phyloP scores from a whole-genome alignment of 2,797 vertebrate species.

The Acridotheres tristis region DNA sequence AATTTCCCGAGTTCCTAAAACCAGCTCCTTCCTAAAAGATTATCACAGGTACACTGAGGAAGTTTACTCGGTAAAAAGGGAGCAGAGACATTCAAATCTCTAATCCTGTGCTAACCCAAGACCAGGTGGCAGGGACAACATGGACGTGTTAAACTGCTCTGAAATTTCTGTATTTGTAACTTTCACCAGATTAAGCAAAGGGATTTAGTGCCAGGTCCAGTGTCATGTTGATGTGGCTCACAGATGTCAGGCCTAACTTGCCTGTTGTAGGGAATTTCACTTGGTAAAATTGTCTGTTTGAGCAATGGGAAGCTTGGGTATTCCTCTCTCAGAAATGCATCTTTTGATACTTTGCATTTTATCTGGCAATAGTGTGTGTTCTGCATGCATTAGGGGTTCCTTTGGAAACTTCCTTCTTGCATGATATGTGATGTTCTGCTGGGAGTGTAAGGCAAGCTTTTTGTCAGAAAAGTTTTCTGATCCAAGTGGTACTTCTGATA shows the following conservation, averaged over 20 bases:
- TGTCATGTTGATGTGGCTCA: background rate
- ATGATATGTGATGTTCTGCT: accelerated
- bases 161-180: background rate
- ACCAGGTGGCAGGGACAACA: background rate
- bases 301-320: background rate
- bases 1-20: background rate
- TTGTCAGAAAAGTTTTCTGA: background rate
- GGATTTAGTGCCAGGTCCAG: background rate
- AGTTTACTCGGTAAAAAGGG: background rate
- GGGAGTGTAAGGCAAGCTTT: background rate
- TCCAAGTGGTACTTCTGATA: background rate
- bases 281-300: background rate
- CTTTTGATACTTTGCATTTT: background rate
- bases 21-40: background rate
- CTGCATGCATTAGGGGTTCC: background rate
- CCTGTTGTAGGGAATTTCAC: background rate
- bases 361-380: background rate
- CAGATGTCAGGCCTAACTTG: background rate
- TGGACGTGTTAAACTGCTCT: background rate
- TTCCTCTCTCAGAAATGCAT: background rate
- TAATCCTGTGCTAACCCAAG: background rate
- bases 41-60: background rate
- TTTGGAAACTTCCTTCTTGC: background rate
- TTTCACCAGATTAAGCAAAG: background rate
- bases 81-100: background rate